A percentile compares a stretch with the other conserved stretches of the same genome.
phyloP scores from a whole-genome alignment of 2,888 invertebrate species.

The Heliothis peltigera region DNA sequence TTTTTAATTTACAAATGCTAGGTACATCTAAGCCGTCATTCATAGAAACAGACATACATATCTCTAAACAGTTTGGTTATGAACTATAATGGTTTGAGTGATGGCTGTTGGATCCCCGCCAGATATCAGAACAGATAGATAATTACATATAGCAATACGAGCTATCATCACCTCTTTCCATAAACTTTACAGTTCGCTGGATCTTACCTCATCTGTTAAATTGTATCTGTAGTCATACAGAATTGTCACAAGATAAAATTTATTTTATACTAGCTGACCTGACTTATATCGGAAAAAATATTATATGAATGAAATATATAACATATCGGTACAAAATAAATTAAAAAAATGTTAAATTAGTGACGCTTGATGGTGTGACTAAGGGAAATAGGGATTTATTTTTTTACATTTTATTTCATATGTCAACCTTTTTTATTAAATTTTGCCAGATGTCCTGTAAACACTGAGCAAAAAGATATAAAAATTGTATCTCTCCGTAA shows the following conservation, averaged over 20 bases:
- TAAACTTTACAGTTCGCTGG: not conserved
- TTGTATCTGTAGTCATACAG: not conserved
- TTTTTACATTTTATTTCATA: too few relatives aligned
- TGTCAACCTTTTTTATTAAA: too few relatives aligned
- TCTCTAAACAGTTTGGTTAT: constrained; percentile 53
- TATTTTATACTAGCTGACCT: too few relatives aligned
- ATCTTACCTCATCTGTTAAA: not conserved
- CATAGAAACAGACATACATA: constrained; percentile 12
- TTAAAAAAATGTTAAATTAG: too few relatives aligned
- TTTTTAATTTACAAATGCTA: not conserved
- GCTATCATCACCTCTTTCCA: constrained; percentile 1
- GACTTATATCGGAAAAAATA: too few relatives aligned
- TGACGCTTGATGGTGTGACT: too few relatives aligned
- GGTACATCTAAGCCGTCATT: constrained; percentile 2
- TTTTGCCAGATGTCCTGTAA: too few relatives aligned
- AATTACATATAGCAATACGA: constrained; percentile 11
- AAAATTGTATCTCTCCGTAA: too few relatives aligned
- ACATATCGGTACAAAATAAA: too few relatives aligned
- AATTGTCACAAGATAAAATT: not conserved
- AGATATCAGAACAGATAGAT: constrained; percentile 22
- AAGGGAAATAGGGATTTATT: too few relatives aligned
- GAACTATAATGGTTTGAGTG: constrained; percentile 51
- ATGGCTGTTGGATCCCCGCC: constrained; percentile 49
- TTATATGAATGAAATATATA: too few relatives aligned
- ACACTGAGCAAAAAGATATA: too few relatives aligned